Evolutionary conservation across 2,888 invertebrate genomes (phyloP), one percentile per base, ranked within the genome.

Genomic region (Crematogaster levior): DNA sequence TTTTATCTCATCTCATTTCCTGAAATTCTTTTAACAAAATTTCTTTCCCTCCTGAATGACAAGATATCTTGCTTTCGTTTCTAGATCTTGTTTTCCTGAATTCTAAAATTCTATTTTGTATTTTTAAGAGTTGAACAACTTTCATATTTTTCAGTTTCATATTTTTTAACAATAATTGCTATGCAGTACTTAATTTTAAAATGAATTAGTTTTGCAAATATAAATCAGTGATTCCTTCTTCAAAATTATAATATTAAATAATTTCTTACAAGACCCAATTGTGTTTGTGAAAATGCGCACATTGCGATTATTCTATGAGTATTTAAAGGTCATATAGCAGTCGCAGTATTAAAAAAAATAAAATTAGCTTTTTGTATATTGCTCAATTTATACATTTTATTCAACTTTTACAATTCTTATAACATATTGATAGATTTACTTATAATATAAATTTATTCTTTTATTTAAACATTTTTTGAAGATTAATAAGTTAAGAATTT

Each of bases 1-100:
- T 84, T 51, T 75, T 82, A 85, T 89, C 83, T 84, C 80, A 46
- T 80, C 81, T 82, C 80, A 56, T 60, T 75, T 12, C 21, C 37
- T 21, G 40, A 53, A 66, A 15, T 10, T 30, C 6, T 4, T 9
- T 58, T 46, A 15, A 27, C 34, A 61, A 68, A 65, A 53, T 51
- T 63, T 75, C 61, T n/a, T n/a, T 70, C 1, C 51, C 21, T 63
- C 43, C 37, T 15, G 34, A 37, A 53, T 12, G 34, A 30, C 66
- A 30, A 77, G 60, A 66, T 48, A 9, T 61, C 6, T 70, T 48
- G 37, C 18, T 48, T 61, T 73, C 53, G 37, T 81, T 86, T 74
- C 61, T 73, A 74, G 30, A 15, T 15, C 34, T 40, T 43, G 18
- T 84, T 82, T n/a, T 21, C 27, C 27, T 43, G 3, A n/a, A n/a